Evolutionary conservation across 2,113 vertebrate genomes (phyloP), one percentile per base, ranked within the genome.

Genomic region (Corapipo altera): DNA sequence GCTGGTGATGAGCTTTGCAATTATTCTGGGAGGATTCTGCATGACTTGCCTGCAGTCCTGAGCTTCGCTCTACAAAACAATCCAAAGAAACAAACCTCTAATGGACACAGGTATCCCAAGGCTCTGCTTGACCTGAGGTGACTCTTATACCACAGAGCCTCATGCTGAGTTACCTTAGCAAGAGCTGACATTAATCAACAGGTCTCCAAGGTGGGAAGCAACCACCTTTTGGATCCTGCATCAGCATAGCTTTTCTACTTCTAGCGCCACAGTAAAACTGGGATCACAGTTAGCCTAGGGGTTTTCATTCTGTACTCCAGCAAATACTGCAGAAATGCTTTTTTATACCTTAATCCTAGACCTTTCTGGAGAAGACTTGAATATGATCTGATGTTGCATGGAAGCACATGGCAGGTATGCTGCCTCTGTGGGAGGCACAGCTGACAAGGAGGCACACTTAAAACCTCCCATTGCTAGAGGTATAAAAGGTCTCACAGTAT

Each of bases 81-180:
- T 18, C 51, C 35, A 22, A 76, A 84, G 59, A 80, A 74, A 62
- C 6, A 64, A 80, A 55, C 22, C 12, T 58, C 33, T 87, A 35
- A 15, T 3, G 4, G 19, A 54, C 2, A 5, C 16, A 1, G 0
- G 10, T 6, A 51, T 74, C 35, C 35, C 61, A 78, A 66, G 24
- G 69, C 62, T 75, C 39, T 1, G 1, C 18, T n/a, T 52, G 18
- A 61, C 58, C 44, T 18, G 6, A 33, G 32, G 39, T 59, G 80
- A 65, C 75, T 44, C 32, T 76, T 32, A 48, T 2, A 7, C 16
- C 41, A 64, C 70, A 85, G 17, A 52, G 69, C 24, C 67, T 83
- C n/a, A 16, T 9, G 28, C 37, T 44, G 54, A 87, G 55, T 39
- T 49, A 73, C 30, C 2, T 27, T 39, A 66, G n/a, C 33, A 77